A percentile compares a stretch with the other conserved stretches of the same genome.
These are phyloP conservation scores for Acanthurus lineatus DNA, from an alignment of 2,797 vertebrate species.

Conservation along the genomic window DNA sequence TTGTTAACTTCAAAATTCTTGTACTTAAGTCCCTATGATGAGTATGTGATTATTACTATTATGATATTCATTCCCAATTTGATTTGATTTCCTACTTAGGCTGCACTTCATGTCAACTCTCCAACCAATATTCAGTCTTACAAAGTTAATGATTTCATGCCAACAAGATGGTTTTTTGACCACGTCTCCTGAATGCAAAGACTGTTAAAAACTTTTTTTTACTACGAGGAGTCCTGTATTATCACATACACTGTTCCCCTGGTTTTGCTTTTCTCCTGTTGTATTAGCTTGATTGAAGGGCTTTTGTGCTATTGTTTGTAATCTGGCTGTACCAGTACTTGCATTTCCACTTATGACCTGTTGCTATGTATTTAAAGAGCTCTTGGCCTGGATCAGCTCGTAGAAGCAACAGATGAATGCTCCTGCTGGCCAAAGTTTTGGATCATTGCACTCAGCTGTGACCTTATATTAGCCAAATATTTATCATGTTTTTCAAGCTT, in stretches of 20 bases:
- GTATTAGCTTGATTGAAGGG: background rate
- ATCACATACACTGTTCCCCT: background rate
- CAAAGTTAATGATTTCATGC: background rate
- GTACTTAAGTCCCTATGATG: background rate
- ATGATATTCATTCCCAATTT: background rate
- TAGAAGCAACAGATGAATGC: constrained; percentile 50
- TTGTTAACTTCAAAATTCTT: background rate
- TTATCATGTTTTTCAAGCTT: constrained; percentile 18
- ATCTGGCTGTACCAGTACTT: constrained; percentile 2
- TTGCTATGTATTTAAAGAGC: constrained; percentile 18
- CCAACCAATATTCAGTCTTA: background rate
- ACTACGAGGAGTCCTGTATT: background rate
- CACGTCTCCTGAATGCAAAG: background rate
- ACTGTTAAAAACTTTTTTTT: background rate
- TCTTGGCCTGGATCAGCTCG: constrained; percentile 16
- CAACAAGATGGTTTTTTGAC: background rate
- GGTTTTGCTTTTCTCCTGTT: background rate
- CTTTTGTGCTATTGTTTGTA: background rate
- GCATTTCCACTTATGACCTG: constrained; percentile 6
- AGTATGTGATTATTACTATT: too few species aligned
- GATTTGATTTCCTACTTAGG: background rate
- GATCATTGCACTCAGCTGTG: constrained; percentile 57
- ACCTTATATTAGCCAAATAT: constrained; percentile 53
- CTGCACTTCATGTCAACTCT: background rate
- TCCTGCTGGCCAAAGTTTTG: constrained; percentile 45